Conservation (phyloP, 1,140 invertebrate species). For the Cataglyphis hispanica region DNA sequence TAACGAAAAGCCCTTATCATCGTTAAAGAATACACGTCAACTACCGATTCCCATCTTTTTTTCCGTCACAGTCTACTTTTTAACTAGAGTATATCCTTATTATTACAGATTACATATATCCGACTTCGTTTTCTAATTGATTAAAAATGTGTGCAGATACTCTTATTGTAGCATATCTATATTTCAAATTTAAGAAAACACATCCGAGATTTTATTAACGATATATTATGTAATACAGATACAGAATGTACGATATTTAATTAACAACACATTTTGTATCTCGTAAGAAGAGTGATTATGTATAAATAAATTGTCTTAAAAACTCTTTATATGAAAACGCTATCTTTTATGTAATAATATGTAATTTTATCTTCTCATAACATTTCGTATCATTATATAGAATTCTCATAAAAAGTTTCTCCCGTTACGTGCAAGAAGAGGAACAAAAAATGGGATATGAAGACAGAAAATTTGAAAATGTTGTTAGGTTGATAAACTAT, state of each 20-base stretch:
- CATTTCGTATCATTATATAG: slow-evolving; percentile 1
- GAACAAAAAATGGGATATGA: background rate
- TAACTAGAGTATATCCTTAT: background rate
- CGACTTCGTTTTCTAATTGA: background rate
- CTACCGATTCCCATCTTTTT: slow-evolving; percentile 17
- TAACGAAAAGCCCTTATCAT: background rate
- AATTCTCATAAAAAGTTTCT: background rate
- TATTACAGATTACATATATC: slow-evolving; percentile 12
- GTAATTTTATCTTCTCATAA: slow-evolving; percentile 1
- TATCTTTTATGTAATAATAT: slow-evolving; percentile 2
- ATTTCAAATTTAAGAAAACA: slow-evolving; percentile 14
- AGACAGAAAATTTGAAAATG: background rate
- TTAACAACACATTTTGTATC: slow-evolving; percentile 42
- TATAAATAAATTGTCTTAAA: slow-evolving; percentile 39
- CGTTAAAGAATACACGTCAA: background rate
- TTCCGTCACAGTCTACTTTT: slow-evolving; percentile 18
- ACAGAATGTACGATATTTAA: slow-evolving; percentile 11
- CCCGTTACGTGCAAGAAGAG: background rate
- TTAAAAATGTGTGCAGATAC: slow-evolving; percentile 14
- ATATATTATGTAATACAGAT: slow-evolving; percentile 36
- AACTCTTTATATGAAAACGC: background rate
- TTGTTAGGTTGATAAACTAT: background rate
- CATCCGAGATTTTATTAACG: slow-evolving; percentile 9
- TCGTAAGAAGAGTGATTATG: slow-evolving; percentile 17
- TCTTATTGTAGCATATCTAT: slow-evolving; percentile 1